Evolutionary conservation across 2,113 vertebrate genomes (phyloP).

Genomic region (Canis aureus): DNA sequence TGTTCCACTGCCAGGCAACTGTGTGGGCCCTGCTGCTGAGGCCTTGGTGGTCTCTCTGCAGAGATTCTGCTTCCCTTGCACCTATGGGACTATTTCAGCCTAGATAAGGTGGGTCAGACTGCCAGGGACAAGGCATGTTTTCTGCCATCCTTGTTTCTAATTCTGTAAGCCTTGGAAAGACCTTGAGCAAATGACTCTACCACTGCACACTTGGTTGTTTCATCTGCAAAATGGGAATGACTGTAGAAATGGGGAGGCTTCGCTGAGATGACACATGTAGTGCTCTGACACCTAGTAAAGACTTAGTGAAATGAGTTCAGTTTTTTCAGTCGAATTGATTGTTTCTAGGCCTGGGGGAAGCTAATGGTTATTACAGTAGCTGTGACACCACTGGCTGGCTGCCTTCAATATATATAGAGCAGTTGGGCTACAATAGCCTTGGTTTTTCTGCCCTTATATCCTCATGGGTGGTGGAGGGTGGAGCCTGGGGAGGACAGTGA

Average conservation of each 20-base stretch:
- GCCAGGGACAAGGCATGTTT: not conserved
- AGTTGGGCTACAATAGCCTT: not conserved
- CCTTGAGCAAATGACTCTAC: not conserved
- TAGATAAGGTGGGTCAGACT: not conserved
- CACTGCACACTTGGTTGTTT: not conserved
- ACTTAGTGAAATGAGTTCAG: not conserved
- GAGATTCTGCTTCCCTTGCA: not conserved
- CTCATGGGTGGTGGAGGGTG: not conserved
- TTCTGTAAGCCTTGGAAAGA: not conserved
- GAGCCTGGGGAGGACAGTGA: not conserved
- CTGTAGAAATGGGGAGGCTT: not conserved
- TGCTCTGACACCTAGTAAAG: too few species aligned
- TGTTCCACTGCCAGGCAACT: rapidly evolving
- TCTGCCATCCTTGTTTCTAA: not conserved
- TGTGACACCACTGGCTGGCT: not conserved
- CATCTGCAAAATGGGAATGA: not conserved
- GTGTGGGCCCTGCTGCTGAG: rapidly evolving
- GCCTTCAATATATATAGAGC: not conserved
- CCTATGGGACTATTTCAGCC: not conserved
- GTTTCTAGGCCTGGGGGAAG: not conserved
- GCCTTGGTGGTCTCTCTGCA: not conserved
- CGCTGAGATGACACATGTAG: not conserved
- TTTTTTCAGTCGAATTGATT: not conserved
- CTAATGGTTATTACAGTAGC: not conserved
- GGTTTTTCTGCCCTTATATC: not conserved